Base-by-base conservation (phyloP, 2,113 vertebrate genomes). In the Neopipo cinnamomea region DNA sequence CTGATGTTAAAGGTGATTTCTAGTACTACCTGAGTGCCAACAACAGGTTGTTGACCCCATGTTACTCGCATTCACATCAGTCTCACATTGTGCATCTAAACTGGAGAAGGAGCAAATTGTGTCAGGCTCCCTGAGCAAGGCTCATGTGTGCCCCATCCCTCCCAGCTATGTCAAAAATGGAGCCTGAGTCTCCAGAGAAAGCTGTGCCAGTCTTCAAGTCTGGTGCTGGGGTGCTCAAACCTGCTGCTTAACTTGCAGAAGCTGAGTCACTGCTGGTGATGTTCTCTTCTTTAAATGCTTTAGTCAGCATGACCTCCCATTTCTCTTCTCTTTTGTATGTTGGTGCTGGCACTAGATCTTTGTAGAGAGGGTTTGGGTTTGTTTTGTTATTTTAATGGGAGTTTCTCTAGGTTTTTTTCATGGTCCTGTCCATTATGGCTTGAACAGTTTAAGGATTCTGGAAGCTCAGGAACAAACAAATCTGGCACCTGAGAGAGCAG, bases 231-330 rank as follows among this genome's bases (percentile, higher is more conserved):
- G 8, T 55, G 41, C 23, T 59, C 63, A 67, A 56, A 49, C 22
- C 31, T 91, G 25, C 22, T 67, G 24, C 49, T 88, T 28, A 41
- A 8, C 27, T 84, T 52, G 47, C 24, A 55, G 71, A 33, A 74
- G 5, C 39, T 70, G 39, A 46, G 33, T 56, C 6, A 1, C 23
- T 4, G 4, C 9, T 3, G 1, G 10, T 59, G 28, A 6, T n/a
- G 8, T 27, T 81, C 15, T 76, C 25, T 75, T 75, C 4, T 2
- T 31, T 41, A 33, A 44, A 6, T 6, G 25, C 21, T 61, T 59
- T 53, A 55, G 59, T n/a, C 49, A 81, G 35, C 1, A 0, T 44
- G 13, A 59, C 31, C 16, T 31, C 31, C 50, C 31, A 31, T 76
- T 85, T 74, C 15, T 56, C 61, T 74, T 73, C 35, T 79, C 50